A percentile compares a stretch with the other conserved stretches of the same genome.
Conservation (phyloP, 2,888 invertebrate species). For the Halocaridina rubra region DNA sequence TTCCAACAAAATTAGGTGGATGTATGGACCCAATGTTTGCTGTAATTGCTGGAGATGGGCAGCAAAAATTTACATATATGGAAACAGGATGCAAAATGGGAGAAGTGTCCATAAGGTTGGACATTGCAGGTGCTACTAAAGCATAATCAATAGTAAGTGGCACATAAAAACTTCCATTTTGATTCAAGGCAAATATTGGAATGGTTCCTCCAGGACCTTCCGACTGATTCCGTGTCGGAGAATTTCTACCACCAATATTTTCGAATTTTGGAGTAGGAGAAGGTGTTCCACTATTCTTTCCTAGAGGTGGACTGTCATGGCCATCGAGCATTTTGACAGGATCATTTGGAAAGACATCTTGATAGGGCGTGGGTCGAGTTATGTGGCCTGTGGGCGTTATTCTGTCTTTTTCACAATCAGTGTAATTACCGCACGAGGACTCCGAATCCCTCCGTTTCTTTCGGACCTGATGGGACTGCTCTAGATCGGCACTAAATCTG, state of each 20-base stretch:
- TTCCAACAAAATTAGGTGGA: conserved; percentile 18
- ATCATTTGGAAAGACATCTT: conserved; percentile 27
- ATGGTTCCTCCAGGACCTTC: conserved; percentile 35
- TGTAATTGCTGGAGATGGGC: conserved; percentile 37
- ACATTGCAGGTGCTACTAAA: conserved; percentile 53
- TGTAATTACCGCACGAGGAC: conserved; percentile 53
- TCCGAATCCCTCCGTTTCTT: conserved; percentile 60
- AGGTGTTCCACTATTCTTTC: conserved; percentile 7
- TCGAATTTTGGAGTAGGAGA: conserved; percentile 25
- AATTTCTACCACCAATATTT: conserved; percentile 5
- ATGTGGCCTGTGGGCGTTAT: conserved; percentile 30
- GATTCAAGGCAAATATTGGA: conserved; percentile 60
- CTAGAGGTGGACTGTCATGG: conserved; percentile 20
- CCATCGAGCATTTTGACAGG: conserved; percentile 30
- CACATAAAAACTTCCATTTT: conserved; percentile 59
- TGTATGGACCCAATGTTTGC: conserved; percentile 22
- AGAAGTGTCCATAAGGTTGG: conserved; percentile 27
- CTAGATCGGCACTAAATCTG: conserved; percentile 75
- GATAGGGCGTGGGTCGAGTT: conserved; percentile 1
- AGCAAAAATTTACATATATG: conserved; percentile 59
- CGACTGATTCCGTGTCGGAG: neutral
- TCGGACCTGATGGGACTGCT: conserved; percentile 57
- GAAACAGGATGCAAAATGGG: conserved; percentile 61
- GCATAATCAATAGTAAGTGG: conserved; percentile 58
- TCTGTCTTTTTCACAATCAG: conserved; percentile 45